phyloP scores from a whole-genome alignment of 2,888 invertebrate species.

The Crematogaster levior region DNA sequence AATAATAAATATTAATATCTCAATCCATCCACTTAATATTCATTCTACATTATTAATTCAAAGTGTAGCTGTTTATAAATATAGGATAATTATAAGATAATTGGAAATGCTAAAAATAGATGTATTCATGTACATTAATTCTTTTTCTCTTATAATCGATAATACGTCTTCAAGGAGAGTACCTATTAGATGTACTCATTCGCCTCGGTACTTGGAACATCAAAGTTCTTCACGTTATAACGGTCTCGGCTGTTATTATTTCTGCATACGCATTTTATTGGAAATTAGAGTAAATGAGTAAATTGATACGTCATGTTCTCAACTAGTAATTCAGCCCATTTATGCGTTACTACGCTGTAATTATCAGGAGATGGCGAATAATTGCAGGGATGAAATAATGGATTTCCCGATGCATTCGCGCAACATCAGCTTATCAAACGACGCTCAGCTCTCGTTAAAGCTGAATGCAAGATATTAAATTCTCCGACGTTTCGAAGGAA shows the following conservation, averaged over 20 bases:
- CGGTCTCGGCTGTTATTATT: neutral
- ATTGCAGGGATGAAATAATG: conserved; percentile 45
- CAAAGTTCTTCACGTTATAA: neutral
- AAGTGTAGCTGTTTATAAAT: neutral
- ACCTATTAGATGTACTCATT: neutral
- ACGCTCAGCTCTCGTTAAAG: conserved; percentile 20
- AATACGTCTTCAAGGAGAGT: neutral
- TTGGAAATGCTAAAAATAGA: neutral
- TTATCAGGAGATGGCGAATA: conserved; percentile 38
- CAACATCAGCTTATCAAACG: conserved; percentile 42
- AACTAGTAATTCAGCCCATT: conserved; percentile 18
- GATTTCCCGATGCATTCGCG: conserved; percentile 8
- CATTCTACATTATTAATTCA: neutral
- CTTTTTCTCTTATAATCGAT: neutral
- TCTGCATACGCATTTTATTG: conserved; percentile 18
- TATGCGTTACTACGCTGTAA: conserved; percentile 20
- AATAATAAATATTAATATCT: neutral
- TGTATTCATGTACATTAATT: neutral
- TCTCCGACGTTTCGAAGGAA: neutral
- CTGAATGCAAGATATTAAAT: conserved; percentile 53
- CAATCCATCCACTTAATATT: neutral
- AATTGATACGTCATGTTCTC: conserved; percentile 36
- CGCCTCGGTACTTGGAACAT: neutral
- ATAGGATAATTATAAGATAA: neutral
- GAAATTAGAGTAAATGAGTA: conserved; percentile 25